A percentile compares a stretch with the other conserved stretches of the same genome.
phyloP scores from a whole-genome alignment of 2,113 vertebrate genomes.

The Tringa solitaria region DNA sequence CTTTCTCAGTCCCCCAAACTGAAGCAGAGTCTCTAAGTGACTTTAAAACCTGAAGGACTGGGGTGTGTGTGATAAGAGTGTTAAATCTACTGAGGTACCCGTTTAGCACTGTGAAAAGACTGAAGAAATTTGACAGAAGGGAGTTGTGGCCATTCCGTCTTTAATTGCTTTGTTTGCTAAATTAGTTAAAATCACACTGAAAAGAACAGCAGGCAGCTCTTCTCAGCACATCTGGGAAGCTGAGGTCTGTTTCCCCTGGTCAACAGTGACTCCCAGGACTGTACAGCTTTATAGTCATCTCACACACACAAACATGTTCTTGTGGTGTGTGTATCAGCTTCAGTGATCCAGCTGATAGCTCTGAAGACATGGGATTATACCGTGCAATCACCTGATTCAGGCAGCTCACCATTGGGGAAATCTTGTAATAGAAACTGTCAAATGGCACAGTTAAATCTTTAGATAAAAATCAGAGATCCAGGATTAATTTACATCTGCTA shows the following conservation, averaged over 20 bases:
- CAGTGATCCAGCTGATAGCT: background rate
- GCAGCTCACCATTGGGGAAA: background rate
- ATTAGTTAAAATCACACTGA: background rate
- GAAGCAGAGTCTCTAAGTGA: background rate
- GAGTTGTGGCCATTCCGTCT: background rate
- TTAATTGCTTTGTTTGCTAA: background rate
- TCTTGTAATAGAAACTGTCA: background rate
- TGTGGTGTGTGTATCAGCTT: background rate
- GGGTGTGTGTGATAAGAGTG: no score
- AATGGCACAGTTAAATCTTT: background rate
- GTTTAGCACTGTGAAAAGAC: background rate
- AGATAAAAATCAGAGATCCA: background rate
- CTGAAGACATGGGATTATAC: background rate
- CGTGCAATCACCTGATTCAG: background rate
- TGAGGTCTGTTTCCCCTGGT: background rate
- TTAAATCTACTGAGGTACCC: background rate
- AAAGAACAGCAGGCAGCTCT: rapidly evolving
- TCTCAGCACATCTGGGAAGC: background rate
- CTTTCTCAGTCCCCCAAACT: background rate
- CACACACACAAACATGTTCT: background rate
- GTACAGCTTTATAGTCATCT: background rate
- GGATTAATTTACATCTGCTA: background rate
- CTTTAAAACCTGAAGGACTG: background rate
- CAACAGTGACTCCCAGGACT: background rate
- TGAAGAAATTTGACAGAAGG: background rate